These are phyloP conservation scores for Sinocyclocheilus anshuiensis DNA, from an alignment of 2,113 vertebrate genomes.

Conservation along the genomic window DNA sequence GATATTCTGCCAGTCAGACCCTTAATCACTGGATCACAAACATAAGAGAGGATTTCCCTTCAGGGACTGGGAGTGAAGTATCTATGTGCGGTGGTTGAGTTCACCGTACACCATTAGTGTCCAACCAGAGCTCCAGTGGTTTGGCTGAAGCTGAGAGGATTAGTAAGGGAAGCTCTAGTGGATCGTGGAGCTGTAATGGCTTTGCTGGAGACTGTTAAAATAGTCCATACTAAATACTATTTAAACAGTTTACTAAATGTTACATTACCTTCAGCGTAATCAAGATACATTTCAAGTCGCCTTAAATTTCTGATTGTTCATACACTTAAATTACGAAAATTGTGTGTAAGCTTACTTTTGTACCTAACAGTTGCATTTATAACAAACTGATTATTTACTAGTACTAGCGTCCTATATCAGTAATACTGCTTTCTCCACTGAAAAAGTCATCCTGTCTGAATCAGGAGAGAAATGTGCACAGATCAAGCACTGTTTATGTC, in stretches of 20 bases:
- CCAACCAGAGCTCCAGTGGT: conserved; percentile 30
- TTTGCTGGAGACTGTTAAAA: conserved; percentile 25
- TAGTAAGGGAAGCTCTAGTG: conserved; percentile 41
- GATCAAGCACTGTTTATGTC: too few relatives aligned
- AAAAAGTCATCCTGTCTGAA: too few relatives aligned
- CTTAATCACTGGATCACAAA: conserved; percentile 40
- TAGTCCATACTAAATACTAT: background rate
- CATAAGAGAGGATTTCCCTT: conserved; percentile 33
- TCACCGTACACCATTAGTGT: conserved; percentile 21
- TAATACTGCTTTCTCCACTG: too few relatives aligned
- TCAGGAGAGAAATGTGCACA: too few relatives aligned
- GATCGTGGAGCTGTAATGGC: conserved; percentile 16
- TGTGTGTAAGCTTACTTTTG: too few relatives aligned
- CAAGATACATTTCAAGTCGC: too few relatives aligned
- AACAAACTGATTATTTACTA: too few relatives aligned
- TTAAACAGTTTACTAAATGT: background rate
- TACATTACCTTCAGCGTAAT: background rate
- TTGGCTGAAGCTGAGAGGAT: conserved; percentile 46
- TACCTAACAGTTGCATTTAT: too few relatives aligned
- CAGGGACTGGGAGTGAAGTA: conserved; percentile 3
- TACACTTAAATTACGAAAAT: too few relatives aligned
- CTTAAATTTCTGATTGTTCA: too few relatives aligned
- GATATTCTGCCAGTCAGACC: conserved; percentile 11
- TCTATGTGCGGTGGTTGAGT: background rate
- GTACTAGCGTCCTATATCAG: too few relatives aligned